phyloP scores from a whole-genome alignment of 1,140 invertebrate species.

The Coptotermes formosanus region DNA sequence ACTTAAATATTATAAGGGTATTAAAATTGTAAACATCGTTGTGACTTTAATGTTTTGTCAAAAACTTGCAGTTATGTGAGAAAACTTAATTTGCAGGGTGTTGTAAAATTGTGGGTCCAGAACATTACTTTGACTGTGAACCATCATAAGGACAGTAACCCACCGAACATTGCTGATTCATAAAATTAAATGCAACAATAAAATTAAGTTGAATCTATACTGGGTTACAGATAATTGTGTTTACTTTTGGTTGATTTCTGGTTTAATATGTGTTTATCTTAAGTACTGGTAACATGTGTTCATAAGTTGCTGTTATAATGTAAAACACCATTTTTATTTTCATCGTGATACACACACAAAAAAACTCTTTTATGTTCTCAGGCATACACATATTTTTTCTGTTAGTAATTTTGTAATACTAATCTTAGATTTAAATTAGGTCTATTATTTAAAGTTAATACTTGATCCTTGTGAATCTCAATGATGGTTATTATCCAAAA shows the following conservation, averaged over 20 bases:
- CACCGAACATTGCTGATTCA: not conserved
- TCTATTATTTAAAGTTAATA: not conserved
- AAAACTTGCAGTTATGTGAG: not conserved
- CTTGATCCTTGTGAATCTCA: not conserved
- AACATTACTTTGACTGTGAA: not conserved
- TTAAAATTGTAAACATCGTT: not conserved
- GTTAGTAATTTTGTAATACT: not conserved
- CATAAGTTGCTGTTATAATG: not conserved
- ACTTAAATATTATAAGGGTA: not conserved
- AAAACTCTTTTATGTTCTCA: slow-evolving; percentile 6
- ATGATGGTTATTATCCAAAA: too few relatives aligned
- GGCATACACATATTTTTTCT: slow-evolving; percentile 11
- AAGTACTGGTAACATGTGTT: not conserved
- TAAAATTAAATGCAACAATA: not conserved
- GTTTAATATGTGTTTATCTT: not conserved
- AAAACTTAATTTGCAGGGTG: not conserved
- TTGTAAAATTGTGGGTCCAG: not conserved
- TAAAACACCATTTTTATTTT: not conserved
- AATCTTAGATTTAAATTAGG: not conserved
- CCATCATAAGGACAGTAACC: slow-evolving; percentile 10
- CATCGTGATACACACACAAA: not conserved
- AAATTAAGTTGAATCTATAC: not conserved
- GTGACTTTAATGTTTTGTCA: not conserved
- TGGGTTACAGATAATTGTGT: not conserved
- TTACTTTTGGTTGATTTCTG: not conserved